Conservation (phyloP, 2,888 invertebrate species). For the Drosophila percnosoma region DNA sequence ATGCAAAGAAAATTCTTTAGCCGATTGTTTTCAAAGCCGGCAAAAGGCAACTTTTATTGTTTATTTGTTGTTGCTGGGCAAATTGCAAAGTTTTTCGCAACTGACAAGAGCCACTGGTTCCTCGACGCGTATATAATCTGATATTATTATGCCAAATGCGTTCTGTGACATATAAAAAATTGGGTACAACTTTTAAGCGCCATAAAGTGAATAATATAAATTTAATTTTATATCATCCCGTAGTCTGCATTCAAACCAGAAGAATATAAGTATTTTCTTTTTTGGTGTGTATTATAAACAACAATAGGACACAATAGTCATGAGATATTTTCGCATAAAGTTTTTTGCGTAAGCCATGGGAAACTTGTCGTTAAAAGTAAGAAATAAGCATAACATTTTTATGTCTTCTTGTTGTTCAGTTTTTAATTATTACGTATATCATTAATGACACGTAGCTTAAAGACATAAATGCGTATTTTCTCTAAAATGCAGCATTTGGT, state of each 20-base stretch:
- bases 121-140: slow-evolving; percentile 49
- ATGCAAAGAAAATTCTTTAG: slow-evolving; percentile 45
- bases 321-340: not conserved
- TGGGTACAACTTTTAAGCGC: slow-evolving; percentile 48
- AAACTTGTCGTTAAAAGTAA: not conserved
- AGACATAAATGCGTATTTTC: not conserved
- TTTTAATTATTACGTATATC: not conserved
- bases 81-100: slow-evolving; percentile 58
- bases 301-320: not conserved
- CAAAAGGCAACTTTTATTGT: slow-evolving; percentile 47
- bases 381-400: no score
- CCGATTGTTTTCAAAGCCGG: slow-evolving; percentile 38
- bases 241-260: slow-evolving; percentile 2
- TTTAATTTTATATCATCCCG: slow-evolving; percentile 23
- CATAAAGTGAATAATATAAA: slow-evolving; percentile 35
- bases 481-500: not conserved
- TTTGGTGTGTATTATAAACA: not conserved
- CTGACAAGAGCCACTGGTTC: slow-evolving; percentile 34
- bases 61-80: slow-evolving; percentile 33
- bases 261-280: not conserved
- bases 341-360: slow-evolving; percentile 1
- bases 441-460: not conserved
- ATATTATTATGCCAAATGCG: slow-evolving; percentile 61
- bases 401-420: not conserved
- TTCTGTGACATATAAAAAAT: slow-evolving; percentile 42